Evolutionary conservation across 1,140 invertebrate genomes (phyloP), one percentile per base, ranked within the genome.

Genomic region (Hylaeus anthracinus): DNA sequence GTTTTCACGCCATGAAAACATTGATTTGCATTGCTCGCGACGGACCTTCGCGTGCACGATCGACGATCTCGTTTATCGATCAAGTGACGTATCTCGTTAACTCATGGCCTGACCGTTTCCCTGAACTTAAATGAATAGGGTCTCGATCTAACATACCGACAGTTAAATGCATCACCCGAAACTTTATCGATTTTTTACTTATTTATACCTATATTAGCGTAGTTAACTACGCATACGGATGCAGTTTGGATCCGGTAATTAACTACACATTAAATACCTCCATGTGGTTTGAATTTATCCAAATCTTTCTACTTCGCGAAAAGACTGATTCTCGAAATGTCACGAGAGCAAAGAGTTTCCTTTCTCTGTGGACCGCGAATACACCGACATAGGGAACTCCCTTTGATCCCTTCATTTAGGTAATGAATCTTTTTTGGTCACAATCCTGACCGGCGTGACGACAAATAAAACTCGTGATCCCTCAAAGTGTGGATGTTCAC

Each of bases 351-450:
- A 66, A 39, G 37, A n/a, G 45, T 53, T 78, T 51, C 67, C 67
- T 15, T 37, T 61, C 43, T 56, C 55, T 48, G 61, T 15, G 72
- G 26, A 75, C 64, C 64, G 51, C 51, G 73, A 76, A 56, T 67
- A n/a, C 75, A 51, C 56, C 43, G 45, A 48, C 67, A 72, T 51
- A 63, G 56, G 51, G 39, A 67, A 72, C 43, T 53, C 43, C 39
- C 67, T 78, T 78, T 72, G 75, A 78, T 72, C 75, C 67, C 67
- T 78, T 78, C 75, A 53, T 78, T 78, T 78, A 78, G 67, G 37
- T 78, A 78, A 78, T 78, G 75, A 78, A 78, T 78, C 75, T 78
- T 78, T 78, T 72, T 78, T 8, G 75, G 45, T 63, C 75, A 66
- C 45, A 15, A 43, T 14, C 10, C 53, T 58, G 55, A 45, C 63